phyloP scores from a whole-genome alignment of 2,113 vertebrate genomes.

The Ifrita kowaldi region DNA sequence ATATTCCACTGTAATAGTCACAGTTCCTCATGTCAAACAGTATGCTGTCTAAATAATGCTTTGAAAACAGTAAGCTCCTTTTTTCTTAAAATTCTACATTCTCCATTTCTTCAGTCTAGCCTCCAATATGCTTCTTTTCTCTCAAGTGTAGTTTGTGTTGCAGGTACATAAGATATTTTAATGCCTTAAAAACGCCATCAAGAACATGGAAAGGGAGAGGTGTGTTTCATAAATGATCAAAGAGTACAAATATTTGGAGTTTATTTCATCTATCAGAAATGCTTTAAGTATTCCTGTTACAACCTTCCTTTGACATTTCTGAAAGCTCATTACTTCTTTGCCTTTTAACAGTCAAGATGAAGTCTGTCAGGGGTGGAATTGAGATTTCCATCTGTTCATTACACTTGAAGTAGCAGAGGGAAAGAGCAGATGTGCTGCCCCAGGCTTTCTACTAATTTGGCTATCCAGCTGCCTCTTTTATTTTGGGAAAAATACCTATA shows the following conservation, averaged over 20 bases:
- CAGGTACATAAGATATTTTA: background rate
- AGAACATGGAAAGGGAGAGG: background rate
- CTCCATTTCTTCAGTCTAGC: background rate
- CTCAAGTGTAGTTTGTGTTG: background rate
- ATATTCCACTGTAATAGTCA: background rate
- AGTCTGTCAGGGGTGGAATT: background rate
- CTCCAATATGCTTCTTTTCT: background rate
- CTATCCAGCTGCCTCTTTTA: background rate
- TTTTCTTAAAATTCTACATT: background rate
- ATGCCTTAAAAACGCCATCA: background rate
- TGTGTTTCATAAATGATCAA: background rate
- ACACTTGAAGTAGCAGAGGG: background rate
- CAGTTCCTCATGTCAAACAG: background rate
- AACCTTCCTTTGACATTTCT: background rate
- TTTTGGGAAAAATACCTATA: background rate
- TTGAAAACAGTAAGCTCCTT: background rate
- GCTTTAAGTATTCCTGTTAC: background rate
- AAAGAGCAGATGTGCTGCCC: conserved; percentile 29
- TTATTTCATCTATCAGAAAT: background rate
- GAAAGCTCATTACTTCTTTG: background rate
- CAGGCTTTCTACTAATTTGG: conserved; percentile 3
- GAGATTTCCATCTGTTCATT: conserved; percentile 25
- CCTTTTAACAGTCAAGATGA: background rate
- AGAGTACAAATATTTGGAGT: background rate
- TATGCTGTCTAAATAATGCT: background rate